Percentiles rank a stretch among this genome's conserved stretches.
Evolutionary conservation across 2,888 invertebrate genomes (phyloP).

Genomic region (Tanypteryx hageni): DNA sequence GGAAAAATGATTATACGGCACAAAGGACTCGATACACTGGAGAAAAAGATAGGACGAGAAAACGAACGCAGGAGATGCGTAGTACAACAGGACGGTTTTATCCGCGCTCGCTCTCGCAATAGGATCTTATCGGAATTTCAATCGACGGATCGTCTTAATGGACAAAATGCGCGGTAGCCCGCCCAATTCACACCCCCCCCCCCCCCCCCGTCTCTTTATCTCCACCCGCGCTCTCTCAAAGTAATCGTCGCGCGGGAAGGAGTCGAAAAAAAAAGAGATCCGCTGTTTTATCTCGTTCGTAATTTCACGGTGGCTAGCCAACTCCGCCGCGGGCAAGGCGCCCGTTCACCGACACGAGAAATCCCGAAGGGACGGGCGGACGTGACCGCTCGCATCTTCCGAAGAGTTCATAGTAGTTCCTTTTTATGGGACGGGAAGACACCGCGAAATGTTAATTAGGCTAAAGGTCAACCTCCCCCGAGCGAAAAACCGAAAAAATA

Average conservation of each 20-base stretch:
- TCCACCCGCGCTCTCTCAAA: background rate
- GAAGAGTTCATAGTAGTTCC: background rate
- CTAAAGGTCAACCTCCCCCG: background rate
- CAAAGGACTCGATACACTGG: background rate
- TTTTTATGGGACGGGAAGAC: background rate
- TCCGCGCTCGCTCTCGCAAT: too few species aligned
- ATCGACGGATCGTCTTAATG: conserved; percentile 11
- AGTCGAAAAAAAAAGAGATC: background rate
- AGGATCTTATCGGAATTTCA: background rate
- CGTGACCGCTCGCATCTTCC: background rate
- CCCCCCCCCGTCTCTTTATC: background rate
- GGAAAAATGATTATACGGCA: background rate
- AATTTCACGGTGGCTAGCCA: background rate
- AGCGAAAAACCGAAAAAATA: too few species aligned
- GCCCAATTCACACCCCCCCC: background rate
- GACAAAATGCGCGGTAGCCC: conserved; percentile 20
- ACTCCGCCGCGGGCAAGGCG: background rate
- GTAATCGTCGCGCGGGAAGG: background rate
- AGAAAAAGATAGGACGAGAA: background rate
- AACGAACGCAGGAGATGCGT: background rate
- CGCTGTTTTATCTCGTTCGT: background rate
- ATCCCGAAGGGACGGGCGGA: background rate
- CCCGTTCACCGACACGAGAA: background rate
- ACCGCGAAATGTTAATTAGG: background rate
- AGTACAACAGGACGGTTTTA: background rate